These are phyloP conservation scores for Bujurquina vittata DNA, from an alignment of 2,113 vertebrate genomes.

Conservation along the genomic window DNA sequence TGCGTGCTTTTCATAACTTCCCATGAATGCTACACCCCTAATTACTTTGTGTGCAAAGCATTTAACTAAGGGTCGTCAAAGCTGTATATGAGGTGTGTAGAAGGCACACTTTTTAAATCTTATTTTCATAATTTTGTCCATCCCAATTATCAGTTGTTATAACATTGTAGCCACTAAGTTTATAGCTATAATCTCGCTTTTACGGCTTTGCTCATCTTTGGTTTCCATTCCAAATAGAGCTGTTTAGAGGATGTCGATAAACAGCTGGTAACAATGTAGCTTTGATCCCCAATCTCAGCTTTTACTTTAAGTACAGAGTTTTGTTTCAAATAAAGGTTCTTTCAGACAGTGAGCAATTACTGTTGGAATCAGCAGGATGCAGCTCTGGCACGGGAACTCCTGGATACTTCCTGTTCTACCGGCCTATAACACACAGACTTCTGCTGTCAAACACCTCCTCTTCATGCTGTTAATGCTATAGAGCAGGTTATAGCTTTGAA, in stretches of 20 bases:
- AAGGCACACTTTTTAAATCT: background rate
- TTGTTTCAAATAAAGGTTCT: slow-evolving; percentile 5
- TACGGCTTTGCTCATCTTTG: background rate
- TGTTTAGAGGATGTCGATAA: background rate
- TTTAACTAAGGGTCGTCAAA: background rate
- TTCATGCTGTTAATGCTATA: background rate
- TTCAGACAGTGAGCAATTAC: background rate
- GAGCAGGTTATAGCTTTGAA: background rate
- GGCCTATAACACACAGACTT: background rate
- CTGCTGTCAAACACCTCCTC: background rate
- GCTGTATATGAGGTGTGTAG: background rate
- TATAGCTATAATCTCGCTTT: background rate
- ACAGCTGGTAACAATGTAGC: background rate
- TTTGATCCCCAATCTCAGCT: background rate
- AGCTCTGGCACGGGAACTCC: background rate
- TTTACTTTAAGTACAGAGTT: background rate
- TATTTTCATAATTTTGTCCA: background rate
- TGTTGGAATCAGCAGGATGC: background rate
- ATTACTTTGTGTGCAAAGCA: background rate
- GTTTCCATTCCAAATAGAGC: background rate
- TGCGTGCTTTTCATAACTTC: background rate
- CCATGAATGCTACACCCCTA: background rate
- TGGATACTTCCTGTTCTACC: background rate
- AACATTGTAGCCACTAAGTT: background rate
- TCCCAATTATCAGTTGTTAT: background rate